phyloP scores from a whole-genome alignment of 2,113 vertebrate species.

The Aythya baeri region DNA sequence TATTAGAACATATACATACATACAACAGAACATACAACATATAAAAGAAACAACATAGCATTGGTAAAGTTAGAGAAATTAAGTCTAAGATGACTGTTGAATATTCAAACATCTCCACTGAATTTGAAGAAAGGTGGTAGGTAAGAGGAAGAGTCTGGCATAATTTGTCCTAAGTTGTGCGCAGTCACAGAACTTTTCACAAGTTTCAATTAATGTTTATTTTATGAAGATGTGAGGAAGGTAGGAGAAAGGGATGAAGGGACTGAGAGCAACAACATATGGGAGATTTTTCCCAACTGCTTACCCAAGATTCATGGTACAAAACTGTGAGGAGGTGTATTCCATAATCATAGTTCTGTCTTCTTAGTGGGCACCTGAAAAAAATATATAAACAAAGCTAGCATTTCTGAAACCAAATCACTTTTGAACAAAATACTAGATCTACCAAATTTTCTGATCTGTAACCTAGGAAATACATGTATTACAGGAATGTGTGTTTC shows the following conservation, averaged over 20 bases:
- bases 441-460: background rate
- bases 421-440: background rate
- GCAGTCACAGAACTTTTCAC: background rate
- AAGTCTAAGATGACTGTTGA: background rate
- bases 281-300: constrained; percentile 5
- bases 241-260: too few relatives aligned
- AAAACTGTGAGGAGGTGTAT: constrained; percentile 94
- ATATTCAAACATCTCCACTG: background rate
- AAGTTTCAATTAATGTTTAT: background rate
- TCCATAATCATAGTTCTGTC: constrained; percentile 93
- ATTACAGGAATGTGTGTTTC: background rate
- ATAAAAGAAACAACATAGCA: background rate
- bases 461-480: background rate
- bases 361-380: constrained; percentile 89
- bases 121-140: background rate
- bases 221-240: background rate
- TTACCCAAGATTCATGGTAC: constrained; percentile 98
- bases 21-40: background rate
- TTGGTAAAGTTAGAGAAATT: background rate
- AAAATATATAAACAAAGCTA: background rate
- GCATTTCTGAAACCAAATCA: background rate
- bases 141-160: background rate
- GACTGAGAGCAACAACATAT: background rate
- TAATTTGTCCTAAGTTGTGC: background rate
- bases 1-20: too few relatives aligned